A percentile compares a stretch with the other conserved stretches of the same genome.
phyloP scores from a whole-genome alignment of 1,140 invertebrate genomes.

The Aporrectodea caliginosa region DNA sequence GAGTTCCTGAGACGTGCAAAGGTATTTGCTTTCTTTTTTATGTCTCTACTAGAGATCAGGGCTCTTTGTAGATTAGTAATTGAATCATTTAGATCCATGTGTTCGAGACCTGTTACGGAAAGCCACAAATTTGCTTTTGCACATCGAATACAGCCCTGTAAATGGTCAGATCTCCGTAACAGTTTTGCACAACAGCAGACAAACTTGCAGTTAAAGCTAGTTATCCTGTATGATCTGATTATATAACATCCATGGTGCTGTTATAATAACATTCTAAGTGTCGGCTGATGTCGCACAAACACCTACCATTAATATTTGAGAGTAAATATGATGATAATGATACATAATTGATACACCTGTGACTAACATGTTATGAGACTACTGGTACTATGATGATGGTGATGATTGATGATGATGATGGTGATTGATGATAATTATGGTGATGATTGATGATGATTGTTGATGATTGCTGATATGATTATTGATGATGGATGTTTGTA shows the following conservation, averaged over 20 bases:
- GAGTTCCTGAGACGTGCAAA: constrained; percentile 88
- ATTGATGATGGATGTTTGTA: not conserved
- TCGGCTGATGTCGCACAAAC: no score
- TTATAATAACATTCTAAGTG: no score
- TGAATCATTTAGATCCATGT: not conserved
- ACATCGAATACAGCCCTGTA: not conserved
- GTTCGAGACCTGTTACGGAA: not conserved
- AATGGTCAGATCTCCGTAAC: not conserved
- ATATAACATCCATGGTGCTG: not conserved
- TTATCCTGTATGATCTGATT: not conserved
- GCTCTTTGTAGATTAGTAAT: not conserved
- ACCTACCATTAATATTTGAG: not conserved
- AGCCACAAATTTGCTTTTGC: not conserved
- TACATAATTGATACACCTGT: not conserved
- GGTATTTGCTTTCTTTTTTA: constrained; percentile 38
- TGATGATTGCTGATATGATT: not conserved
- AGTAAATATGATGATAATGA: not conserved
- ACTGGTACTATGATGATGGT: no score
- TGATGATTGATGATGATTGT: not conserved
- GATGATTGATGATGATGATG: no score
- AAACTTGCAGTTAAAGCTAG: not conserved
- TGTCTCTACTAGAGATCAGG: not conserved
- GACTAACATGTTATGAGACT: no score
- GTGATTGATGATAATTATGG: no score
- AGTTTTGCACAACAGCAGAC: not conserved